A percentile compares a stretch with the other conserved stretches of the same genome.
phyloP scores from a whole-genome alignment of 2,888 invertebrate species.

The Microplitis manilae region DNA sequence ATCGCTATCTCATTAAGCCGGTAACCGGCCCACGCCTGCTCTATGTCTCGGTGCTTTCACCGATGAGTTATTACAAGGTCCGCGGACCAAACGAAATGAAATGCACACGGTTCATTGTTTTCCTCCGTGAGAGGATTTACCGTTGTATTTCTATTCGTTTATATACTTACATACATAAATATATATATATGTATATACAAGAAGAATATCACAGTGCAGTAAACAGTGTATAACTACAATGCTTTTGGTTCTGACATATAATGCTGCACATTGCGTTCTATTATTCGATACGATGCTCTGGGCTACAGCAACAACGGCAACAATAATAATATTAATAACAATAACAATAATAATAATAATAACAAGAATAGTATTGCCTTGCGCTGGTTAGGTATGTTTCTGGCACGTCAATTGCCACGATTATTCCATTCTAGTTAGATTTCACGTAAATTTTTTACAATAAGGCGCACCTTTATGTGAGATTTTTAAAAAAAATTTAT shows the following conservation, averaged over 20 bases:
- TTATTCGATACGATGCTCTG: constrained; percentile 30
- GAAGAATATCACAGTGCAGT: constrained; percentile 13
- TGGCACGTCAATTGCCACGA: constrained; percentile 35
- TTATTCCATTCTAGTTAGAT: constrained; percentile 29
- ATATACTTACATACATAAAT: constrained; percentile 23
- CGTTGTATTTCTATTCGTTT: constrained; percentile 36
- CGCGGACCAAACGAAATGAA: constrained; percentile 31
- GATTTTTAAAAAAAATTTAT: not conserved
- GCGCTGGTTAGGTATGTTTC: constrained; percentile 3
- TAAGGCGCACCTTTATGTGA: constrained; percentile 27
- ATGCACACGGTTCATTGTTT: constrained; percentile 37
- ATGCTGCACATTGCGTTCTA: constrained; percentile 22
- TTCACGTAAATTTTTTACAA: constrained; percentile 20
- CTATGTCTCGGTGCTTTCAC: constrained; percentile 47
- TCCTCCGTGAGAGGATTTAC: constrained; percentile 41
- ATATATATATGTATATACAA: not conserved
- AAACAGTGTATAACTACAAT: not conserved
- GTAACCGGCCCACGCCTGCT: constrained; percentile 40
- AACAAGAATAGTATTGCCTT: not conserved
- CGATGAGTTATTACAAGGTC: constrained; percentile 45
- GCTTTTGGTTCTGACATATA: constrained; percentile 10
- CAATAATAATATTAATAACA: not conserved
- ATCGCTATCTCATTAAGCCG: constrained; percentile 50
- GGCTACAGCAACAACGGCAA: constrained; percentile 12
- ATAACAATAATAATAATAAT: not conserved